phyloP scores from a whole-genome alignment of 37 sponge, comb jelly and placozoan genomes.

The Beroe ovata region DNA sequence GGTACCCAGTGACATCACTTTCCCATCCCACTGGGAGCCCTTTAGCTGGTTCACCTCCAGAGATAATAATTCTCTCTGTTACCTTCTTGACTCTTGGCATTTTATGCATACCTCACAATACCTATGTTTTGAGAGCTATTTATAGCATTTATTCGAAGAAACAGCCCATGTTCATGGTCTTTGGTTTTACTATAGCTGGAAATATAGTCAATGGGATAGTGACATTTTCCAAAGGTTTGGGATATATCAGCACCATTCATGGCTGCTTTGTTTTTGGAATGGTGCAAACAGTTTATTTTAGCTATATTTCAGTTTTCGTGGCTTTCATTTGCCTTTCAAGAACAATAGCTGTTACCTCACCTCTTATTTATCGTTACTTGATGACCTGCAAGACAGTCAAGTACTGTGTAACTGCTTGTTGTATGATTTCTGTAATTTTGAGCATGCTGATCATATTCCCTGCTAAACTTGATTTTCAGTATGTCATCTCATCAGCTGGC shows the following conservation, averaged over 20 bases:
- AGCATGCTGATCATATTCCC: background rate
- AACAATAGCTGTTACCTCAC: background rate
- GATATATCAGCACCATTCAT: constrained; percentile 5
- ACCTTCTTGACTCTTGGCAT: background rate
- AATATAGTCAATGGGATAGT: background rate
- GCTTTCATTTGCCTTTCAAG: constrained; percentile 1
- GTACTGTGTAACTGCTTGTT: background rate
- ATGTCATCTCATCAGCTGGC: background rate
- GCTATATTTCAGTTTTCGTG: constrained; percentile 37
- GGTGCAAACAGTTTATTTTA: background rate
- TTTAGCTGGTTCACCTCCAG: background rate
- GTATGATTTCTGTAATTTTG: background rate
- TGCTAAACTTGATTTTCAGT: constrained; percentile 12
- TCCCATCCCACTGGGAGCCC: background rate
- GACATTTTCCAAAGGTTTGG: constrained; percentile 3
- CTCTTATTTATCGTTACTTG: background rate
- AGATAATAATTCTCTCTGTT: background rate
- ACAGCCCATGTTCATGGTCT: constrained; percentile 30
- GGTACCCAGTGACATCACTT: too few relatives aligned
- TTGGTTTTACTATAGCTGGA: constrained; percentile 36
- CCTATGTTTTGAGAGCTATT: constrained; percentile 2
- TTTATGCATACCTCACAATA: constrained; percentile 1
- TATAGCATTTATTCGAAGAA: constrained; percentile 5
- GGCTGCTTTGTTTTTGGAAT: constrained; percentile 25
- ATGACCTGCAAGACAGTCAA: constrained; percentile 8